phyloP scores from a whole-genome alignment of 2,113 vertebrate species.

The Cyrtonyx montezumae region DNA sequence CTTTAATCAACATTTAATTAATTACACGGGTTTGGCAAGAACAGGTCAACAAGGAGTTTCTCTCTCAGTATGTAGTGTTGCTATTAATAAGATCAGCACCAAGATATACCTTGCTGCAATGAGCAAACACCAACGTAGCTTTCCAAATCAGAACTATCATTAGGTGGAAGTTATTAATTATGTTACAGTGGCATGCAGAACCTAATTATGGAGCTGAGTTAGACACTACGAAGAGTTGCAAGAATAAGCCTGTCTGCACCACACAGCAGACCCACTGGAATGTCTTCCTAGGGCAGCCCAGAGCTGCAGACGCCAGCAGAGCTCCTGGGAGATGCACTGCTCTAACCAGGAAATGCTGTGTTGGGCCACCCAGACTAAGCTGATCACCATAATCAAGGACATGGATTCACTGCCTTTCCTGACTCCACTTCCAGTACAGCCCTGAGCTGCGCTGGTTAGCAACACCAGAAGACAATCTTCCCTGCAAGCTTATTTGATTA shows the following conservation, averaged over 20 bases:
- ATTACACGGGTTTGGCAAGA: conserved; percentile 9
- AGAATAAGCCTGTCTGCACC: neutral
- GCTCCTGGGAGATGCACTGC: neutral
- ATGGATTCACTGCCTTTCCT: neutral
- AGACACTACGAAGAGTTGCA: neutral
- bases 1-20: neutral
- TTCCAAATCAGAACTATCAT: neutral
- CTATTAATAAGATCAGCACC: neutral
- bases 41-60: conserved; percentile 9
- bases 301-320: neutral
- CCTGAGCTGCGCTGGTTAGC: neutral
- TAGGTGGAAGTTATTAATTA: conserved; percentile 8
- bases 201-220: neutral
- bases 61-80: neutral
- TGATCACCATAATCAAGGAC: neutral
- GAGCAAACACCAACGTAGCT: neutral
- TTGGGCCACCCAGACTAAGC: neutral
- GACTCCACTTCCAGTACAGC: neutral
- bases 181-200: neutral
- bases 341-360: neutral
- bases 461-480: neutral
- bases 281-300: neutral
- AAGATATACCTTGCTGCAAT: neutral
- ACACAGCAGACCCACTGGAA: neutral
- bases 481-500: neutral